Base-by-base conservation (phyloP, 2,888 invertebrate genomes). In the Argyresthia goedartella region DNA sequence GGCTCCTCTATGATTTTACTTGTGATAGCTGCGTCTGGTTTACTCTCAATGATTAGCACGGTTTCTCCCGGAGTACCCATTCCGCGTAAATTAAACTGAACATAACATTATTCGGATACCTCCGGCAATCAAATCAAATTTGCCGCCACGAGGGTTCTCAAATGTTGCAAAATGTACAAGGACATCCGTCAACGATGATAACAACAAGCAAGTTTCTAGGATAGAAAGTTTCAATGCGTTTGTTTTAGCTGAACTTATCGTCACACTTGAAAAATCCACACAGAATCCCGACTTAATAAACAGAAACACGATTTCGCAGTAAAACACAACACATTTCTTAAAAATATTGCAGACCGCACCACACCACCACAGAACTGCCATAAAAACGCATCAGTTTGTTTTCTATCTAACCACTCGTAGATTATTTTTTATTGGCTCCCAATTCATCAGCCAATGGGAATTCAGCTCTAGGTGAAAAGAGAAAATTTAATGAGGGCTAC, bases 131-230 rank as follows among this genome's bases (percentile, higher is more conserved):
- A 9, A 80, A 67, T 84, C 65, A 73, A 85, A 86, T 81, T 85
- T 86, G 72, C 84, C 86, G 86, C 86, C 85, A 81, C 76, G 75
- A 61, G 62, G 67, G 64, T 69, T 76, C 71, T 81, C 52, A 55
- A 45, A 43, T 52, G 48, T 50, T 76, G 77, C 77, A 76, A 82
- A 81, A 78, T 76, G 72, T 72, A 80, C 81, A 82, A 81, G 81
- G 81, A 81, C 81, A 81, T 82, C 84, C 81, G 85, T 81, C 82
- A 84, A 80, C 76, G 67, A 76, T 74, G 81, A 75, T 84, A 85
- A 82, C 79, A 78, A 67, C 72, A 78, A 48, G 48, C 36, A 15
- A 15, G 15, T 48, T 48, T 35, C 35, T 13, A 14, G 14, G 48
- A 48, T 48, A 14, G 36, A 14, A 44, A 13, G 15, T 13, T 15